Evolutionary conservation across 2,113 vertebrate genomes (phyloP), one percentile per base, ranked within the genome.

Genomic region (Leptobrachium ailaonicum): DNA sequence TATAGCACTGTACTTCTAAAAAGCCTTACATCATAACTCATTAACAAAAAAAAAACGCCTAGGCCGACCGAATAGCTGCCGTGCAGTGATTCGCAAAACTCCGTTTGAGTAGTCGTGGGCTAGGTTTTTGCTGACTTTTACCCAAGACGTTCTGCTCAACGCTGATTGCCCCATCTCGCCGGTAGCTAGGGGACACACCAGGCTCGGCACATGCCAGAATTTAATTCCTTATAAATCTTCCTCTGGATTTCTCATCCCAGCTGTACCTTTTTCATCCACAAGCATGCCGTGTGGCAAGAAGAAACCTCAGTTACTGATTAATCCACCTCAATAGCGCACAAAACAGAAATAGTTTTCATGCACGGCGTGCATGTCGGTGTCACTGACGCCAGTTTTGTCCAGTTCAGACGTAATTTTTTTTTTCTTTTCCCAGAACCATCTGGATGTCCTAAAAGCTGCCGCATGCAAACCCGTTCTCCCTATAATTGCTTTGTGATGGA

Each of bases 111-210:
- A 63, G 5, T 66, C 45, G 71, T 69, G 64, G 41, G 66, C 54
- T 60, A 75, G 41, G n/a, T 75, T 75, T 80, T 74, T 80, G 64
- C 64, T 80, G 71, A 80, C 54, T 47, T 80, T 80, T 69, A 69
- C n/a, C n/a, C n/a, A 75, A 75, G 71, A 45, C 64, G 56, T 80
- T 69, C 20, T 80, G 66, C 71, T 50, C 62, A 80, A 69, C 69
- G 64, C 13, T 80, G 72, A 75, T 75, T 80, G 66, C 71, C 45
- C 53, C 79, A 75, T 80, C 72, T 75, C n/a, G n/a, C n/a, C 50
- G 74, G 54, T 14, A 75, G 53, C 66, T 53, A 73, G 40, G 54
- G 66, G 66, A n/a, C n/a, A n/a, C n/a, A n/a, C n/a, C n/a, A 80
- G 73, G 42, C 12, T 62, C 56, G 69, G 74, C 42, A 75, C 64